These are phyloP conservation scores for Rhabdomys dilectus DNA, from an alignment of 2,113 vertebrate genomes.

Conservation along the genomic window DNA sequence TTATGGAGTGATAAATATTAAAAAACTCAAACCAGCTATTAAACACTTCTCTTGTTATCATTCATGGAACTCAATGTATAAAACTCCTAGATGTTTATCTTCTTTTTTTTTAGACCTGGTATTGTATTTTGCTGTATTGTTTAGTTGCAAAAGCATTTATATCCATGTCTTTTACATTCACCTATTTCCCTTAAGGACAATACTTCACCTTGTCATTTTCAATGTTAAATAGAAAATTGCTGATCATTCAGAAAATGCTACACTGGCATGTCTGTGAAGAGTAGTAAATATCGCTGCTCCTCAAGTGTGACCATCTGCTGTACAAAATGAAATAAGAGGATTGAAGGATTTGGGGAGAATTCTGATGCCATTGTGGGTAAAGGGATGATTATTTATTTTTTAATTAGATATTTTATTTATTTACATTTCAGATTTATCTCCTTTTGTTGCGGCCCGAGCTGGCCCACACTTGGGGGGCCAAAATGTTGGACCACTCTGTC, in stretches of 20 bases:
- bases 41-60: neutral
- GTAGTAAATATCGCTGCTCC: constrained; percentile 52
- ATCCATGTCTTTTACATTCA: neutral
- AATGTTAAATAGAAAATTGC: neutral
- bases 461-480: no score
- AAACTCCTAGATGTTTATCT: neutral
- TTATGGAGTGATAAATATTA: neutral
- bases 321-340: constrained; percentile 38
- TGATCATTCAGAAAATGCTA: constrained; percentile 41
- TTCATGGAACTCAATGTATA: neutral
- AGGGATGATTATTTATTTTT: neutral
- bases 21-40: neutral
- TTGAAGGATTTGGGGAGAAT: constrained; percentile 36
- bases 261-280: constrained; percentile 57
- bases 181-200: constrained; percentile 6
- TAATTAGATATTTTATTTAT: no score
- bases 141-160: neutral
- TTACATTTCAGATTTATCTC: no score
- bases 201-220: constrained; percentile 54
- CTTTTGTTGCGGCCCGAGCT: no score
- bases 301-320: constrained; percentile 62
- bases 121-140: neutral
- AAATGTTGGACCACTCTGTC: no score
- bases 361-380: neutral
- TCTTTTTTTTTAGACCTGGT: neutral